Evolutionary conservation across 2,888 invertebrate genomes (phyloP), one percentile per base, ranked within the genome.

Genomic region (Blera fallax): DNA sequence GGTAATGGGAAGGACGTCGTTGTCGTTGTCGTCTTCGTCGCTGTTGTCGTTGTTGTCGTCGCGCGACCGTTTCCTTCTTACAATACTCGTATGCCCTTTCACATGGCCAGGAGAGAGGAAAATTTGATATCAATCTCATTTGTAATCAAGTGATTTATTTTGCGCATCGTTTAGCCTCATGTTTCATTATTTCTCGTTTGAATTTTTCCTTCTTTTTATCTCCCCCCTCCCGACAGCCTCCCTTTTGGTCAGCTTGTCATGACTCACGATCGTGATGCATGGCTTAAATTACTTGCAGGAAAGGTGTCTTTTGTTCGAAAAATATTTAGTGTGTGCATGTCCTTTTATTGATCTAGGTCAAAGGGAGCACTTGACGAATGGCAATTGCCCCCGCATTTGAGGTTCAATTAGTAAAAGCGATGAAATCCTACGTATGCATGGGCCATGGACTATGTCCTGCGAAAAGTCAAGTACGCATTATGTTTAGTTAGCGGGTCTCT

Each of bases 111-210:
- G n/a, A 21, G 21, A 40, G 32, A 48, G 45, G 32, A 45, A 27
- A 10, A 43, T 64, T 64, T 64, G 64, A 64, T 64, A 64, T 62
- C 62, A 62, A 62, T 64, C 64, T 64, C 45, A 64, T 64, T 64
- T 64, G 64, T 21, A 50, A 65, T 65, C 50, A 50, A 65, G 65
- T 65, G 65, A 65, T 65, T 65, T 65, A 65, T 65, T 50, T 50
- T 37, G 45, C 32, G 18, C 64, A 64, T 11, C 48, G 64, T 64
- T 64, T 32, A 16, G 45, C 32, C 29, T 45, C 18, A 18, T 60
- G 50, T 50, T 50, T 50, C 24, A 50, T 50, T 50, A 50, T 50
- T 24, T 24, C 24, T 10, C 3, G 8, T 18, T 18, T 40, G 40
- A 40, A 8, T 45, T 2, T 48, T n/a, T n/a, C n/a, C n/a, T n/a